Base-by-base conservation (phyloP, 2,888 invertebrate species). In the Lapara coniferarum region DNA sequence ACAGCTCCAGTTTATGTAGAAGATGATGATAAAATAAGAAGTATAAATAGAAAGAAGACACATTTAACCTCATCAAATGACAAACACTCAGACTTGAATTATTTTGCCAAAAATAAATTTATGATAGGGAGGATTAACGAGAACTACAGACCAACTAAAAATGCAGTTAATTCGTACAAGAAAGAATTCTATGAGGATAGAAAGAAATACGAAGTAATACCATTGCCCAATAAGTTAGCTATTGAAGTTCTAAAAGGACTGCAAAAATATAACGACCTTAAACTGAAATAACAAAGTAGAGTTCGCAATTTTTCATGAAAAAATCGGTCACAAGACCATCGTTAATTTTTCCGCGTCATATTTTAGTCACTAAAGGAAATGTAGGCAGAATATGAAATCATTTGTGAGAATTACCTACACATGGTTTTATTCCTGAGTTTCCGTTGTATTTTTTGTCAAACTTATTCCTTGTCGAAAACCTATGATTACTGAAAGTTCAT, bases 201-300 rank as follows among this genome's bases (percentile, higher is more conserved):
- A 14, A 25, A 53, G 6, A 37, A 52, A 7, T 25, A 49, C 53
- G 12, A 69, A 53, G 52, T 69, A 12, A 53, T 69, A 44, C 59
- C 53, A 44, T 19, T 69, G 46, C 63, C 68, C 1, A 58, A 69
- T 53, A 63, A 52, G 14, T 12, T 63, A 25, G 63, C 68, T 53
- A 52, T 58, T 59, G 53, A 69, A 16, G 14, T 63, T 13, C 63
- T 69, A 44, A 69, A 49, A 25, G 44, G 16, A 25, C 10, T 69
- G 10, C 37, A 16, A 13, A 46, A 37, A 52, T 6, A 49, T n/a
- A 52, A 59, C 52, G 14, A 68, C 8, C 16, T 57, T 10, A 19
- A 57, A 67, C 0, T 46, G 25, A 57, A 46, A 25, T 67, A 37
- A 53, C 10, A 25, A 37, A 30, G 12, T 37, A 53, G 14, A 52